These are phyloP conservation scores for Glyphotaelius pellucidus DNA, from an alignment of 2,888 invertebrate genomes.

Conservation along the genomic window DNA sequence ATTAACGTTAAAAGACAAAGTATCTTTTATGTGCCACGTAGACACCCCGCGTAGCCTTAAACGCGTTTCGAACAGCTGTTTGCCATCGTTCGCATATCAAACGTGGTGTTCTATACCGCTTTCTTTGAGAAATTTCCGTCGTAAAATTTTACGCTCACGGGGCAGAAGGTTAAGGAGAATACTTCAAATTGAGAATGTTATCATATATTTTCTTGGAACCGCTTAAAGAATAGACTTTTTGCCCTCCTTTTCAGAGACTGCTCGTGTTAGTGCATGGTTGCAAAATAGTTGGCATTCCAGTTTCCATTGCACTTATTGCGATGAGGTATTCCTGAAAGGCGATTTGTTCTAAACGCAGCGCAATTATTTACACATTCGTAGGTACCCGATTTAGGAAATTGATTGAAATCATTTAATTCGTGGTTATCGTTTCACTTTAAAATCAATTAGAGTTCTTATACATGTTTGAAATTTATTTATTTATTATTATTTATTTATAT, in stretches of 20 bases:
- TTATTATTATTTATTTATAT: too few species aligned
- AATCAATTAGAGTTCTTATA: too few species aligned
- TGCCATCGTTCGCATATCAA: not conserved
- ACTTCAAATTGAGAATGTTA: not conserved
- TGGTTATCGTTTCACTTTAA: too few species aligned
- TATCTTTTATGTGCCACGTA: not conserved
- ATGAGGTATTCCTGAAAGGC: not conserved
- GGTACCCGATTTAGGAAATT: not conserved
- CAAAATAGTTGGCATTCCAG: not conserved
- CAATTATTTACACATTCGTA: not conserved
- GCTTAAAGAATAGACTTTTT: not conserved
- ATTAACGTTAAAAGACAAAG: not conserved
- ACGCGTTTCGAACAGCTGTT: conserved; percentile 17
- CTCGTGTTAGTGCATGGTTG: not conserved
- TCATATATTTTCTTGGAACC: conserved; percentile 31
- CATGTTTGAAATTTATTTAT: too few species aligned
- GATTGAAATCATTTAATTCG: not conserved
- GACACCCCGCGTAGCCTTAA: not conserved
- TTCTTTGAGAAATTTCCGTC: conserved; percentile 54
- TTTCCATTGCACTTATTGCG: not conserved
- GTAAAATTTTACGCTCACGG: conserved; percentile 58
- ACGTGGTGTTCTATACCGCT: conserved; percentile 3
- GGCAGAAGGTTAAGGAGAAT: conserved; percentile 24
- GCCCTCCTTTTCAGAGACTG: too few species aligned
- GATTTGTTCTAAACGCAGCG: not conserved